Conservation (phyloP, 2,797 vertebrate genomes). For the Acanthornis magna region DNA sequence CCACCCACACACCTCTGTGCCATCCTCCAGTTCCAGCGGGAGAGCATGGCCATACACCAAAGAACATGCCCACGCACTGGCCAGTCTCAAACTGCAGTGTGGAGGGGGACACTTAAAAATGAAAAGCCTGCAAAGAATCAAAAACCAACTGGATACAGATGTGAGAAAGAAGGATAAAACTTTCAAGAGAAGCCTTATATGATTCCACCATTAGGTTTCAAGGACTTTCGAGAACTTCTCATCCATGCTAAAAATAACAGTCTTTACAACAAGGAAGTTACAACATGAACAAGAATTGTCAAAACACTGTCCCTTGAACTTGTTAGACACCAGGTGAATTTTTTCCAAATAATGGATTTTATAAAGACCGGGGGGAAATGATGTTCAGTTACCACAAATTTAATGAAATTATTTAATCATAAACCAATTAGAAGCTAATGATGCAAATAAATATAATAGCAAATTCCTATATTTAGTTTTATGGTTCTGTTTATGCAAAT, state of each 20-base stretch:
- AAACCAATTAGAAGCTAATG: background rate
- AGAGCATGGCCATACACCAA: fast-evolving
- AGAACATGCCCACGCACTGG: background rate
- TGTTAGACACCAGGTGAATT: background rate
- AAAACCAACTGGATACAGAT: background rate
- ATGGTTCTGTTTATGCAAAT: background rate
- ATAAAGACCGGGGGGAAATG: background rate
- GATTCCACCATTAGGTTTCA: background rate
- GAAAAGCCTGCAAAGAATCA: background rate
- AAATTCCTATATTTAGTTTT: background rate
- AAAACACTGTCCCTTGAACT: background rate
- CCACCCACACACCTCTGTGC: background rate
- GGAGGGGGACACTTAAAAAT: background rate
- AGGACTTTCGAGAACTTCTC: background rate
- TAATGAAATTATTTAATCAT: background rate
- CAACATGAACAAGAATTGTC: background rate
- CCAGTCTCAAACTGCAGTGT: background rate
- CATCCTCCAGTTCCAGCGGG: background rate
- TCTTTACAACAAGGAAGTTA: background rate
- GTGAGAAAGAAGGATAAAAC: background rate
- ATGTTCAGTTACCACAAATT: background rate
- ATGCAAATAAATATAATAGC: background rate
- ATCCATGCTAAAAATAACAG: background rate
- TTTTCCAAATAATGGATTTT: background rate
- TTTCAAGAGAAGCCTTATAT: background rate